Conservation (phyloP, 1,140 invertebrate species). For the Agraylea sexmaculata region DNA sequence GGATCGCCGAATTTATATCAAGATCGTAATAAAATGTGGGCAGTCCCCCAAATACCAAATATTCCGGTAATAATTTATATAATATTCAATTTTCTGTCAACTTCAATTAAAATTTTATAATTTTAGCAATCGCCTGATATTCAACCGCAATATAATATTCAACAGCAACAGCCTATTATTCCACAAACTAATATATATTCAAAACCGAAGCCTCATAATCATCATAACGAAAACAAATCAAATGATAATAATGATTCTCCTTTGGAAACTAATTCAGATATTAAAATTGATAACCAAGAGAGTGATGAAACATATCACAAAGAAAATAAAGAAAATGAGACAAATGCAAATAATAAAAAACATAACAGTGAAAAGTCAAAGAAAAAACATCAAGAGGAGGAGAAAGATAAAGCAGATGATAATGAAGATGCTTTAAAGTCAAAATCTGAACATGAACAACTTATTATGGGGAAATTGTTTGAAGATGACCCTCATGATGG, state of each 20-base stretch:
- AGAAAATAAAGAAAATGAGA: slow-evolving; percentile 25
- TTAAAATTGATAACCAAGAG: slow-evolving; percentile 12
- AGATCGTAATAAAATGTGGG: slow-evolving; percentile 21
- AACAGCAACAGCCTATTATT: slow-evolving; percentile 10
- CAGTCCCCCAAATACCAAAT: slow-evolving; percentile 17
- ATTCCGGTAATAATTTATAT: slow-evolving; percentile 12
- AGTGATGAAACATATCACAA: slow-evolving; percentile 20
- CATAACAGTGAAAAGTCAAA: slow-evolving; percentile 24
- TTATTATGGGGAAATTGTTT: slow-evolving; percentile 19
- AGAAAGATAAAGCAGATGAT: slow-evolving; percentile 21
- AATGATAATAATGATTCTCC: slow-evolving; percentile 9
- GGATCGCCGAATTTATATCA: slow-evolving; percentile 18
- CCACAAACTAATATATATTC: slow-evolving; percentile 9
- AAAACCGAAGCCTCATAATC: slow-evolving; percentile 9
- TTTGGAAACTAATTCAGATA: slow-evolving; percentile 5
- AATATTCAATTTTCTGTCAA: neutral
- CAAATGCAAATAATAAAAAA: slow-evolving; percentile 18
- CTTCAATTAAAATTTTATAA: slow-evolving; percentile 1
- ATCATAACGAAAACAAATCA: slow-evolving; percentile 13
- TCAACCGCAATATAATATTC: slow-evolving; percentile 14
- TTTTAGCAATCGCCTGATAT: slow-evolving; percentile 8
- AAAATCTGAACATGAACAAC: slow-evolving; percentile 10
- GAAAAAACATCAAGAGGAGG: slow-evolving; percentile 24
- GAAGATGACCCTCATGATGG: slow-evolving; percentile 42
- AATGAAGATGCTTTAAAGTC: slow-evolving; percentile 8